Evolutionary conservation across 1,140 invertebrate species (phyloP).

Genomic region (Drosophila guanche): DNA sequence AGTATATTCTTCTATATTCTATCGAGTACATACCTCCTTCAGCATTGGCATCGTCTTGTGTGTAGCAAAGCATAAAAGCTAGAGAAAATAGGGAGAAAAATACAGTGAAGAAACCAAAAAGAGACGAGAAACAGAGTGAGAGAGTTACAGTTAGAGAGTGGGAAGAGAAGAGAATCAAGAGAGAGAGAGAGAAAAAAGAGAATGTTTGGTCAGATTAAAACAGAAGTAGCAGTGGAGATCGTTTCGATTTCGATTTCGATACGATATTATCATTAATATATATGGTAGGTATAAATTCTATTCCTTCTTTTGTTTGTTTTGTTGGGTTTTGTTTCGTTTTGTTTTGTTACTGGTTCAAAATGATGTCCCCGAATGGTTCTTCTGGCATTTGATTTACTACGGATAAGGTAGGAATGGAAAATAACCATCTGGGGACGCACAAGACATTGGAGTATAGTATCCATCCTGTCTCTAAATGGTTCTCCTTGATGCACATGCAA

Average conservation of each 20-base stretch:
- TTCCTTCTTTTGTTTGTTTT: neutral
- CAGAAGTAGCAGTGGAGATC: slow-evolving; percentile 60
- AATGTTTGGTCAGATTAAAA: slow-evolving; percentile 77
- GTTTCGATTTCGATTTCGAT: slow-evolving; percentile 23
- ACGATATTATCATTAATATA: slow-evolving; percentile 9
- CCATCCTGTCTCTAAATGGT: no score
- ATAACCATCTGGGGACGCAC: no score
- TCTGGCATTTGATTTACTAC: no score
- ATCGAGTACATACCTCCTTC: slow-evolving; percentile 92
- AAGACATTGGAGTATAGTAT: no score
- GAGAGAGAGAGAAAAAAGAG: slow-evolving; percentile 77
- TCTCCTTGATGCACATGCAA: no score
- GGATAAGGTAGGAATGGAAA: no score
- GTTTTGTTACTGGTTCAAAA: no score
- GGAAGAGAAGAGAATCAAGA: slow-evolving; percentile 75
- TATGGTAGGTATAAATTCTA: neutral
- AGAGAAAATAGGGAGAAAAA: slow-evolving; percentile 83
- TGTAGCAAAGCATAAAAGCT: slow-evolving; percentile 96
- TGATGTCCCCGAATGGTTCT: no score
- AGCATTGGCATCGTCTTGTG: slow-evolving; percentile 93
- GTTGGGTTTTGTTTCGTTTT: neutral
- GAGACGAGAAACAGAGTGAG: slow-evolving; percentile 33
- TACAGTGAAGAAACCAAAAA: slow-evolving; percentile 62
- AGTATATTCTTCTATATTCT: slow-evolving; percentile 36
- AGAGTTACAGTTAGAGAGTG: slow-evolving; percentile 55